Evolutionary conservation across 1,140 invertebrate genomes (phyloP).

Genomic region (Physella acuta): DNA sequence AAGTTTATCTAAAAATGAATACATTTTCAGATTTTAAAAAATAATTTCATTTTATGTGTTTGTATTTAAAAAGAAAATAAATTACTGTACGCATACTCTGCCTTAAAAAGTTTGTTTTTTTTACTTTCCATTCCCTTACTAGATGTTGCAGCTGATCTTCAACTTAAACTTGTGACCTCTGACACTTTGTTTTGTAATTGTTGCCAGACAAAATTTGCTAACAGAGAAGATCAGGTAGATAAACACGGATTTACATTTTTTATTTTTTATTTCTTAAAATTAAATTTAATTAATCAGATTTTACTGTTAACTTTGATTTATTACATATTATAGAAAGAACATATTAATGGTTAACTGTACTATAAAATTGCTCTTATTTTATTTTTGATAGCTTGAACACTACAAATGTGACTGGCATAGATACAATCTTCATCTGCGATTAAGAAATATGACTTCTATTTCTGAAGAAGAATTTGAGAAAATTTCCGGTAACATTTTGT

Average conservation of each 20-base stretch:
- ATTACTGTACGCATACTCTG: no score
- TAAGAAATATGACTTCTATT: slow-evolving; percentile 37
- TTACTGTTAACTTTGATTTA: no score
- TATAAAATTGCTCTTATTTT: neutral
- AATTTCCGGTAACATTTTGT: slow-evolving; percentile 38
- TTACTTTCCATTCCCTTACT: neutral
- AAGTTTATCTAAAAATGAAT: no score
- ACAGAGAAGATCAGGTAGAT: slow-evolving; percentile 23
- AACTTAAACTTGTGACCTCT: neutral
- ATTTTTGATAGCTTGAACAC: slow-evolving; percentile 51
- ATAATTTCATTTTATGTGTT: no score
- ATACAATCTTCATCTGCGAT: slow-evolving; percentile 49
- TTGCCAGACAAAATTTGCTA: slow-evolving; percentile 5
- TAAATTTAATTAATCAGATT: no score
- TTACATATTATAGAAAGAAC: no score
- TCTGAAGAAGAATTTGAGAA: slow-evolving; percentile 48
- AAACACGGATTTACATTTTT: neutral
- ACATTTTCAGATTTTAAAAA: no score
- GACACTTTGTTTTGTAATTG: slow-evolving; percentile 15
- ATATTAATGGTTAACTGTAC: no score
- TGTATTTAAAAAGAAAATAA: no score
- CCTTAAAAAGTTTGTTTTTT: no score
- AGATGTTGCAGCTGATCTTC: neutral
- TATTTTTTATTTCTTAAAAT: no score
- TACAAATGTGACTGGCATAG: slow-evolving; percentile 63